Conservation (phyloP, 2,113 vertebrate genomes). For the Lonchura striata region DNA sequence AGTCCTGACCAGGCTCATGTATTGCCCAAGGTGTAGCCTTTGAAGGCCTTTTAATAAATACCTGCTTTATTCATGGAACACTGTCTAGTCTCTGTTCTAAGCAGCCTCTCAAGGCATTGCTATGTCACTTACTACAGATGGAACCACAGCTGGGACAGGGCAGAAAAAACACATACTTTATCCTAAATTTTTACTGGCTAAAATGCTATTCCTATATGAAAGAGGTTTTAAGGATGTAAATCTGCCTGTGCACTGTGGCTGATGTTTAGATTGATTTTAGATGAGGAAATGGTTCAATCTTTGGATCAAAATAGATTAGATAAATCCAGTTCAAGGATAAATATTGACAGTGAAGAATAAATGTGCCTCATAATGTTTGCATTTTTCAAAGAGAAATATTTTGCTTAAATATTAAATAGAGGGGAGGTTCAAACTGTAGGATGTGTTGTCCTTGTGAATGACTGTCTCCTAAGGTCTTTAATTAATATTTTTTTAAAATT, state of each 20-base stretch:
- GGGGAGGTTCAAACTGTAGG: not conserved
- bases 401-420: not conserved
- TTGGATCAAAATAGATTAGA: not conserved
- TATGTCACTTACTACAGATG: not conserved
- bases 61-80: not conserved
- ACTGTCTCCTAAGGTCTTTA: not conserved
- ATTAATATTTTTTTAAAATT: not conserved
- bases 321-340: not conserved
- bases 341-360: not conserved
- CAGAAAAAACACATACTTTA: not conserved
- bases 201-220: not conserved
- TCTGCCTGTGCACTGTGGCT: not conserved
- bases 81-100: not conserved
- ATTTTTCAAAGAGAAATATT: not conserved
- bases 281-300: not conserved
- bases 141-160: not conserved
- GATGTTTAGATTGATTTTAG: not conserved
- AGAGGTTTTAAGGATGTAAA: not conserved
- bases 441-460: not conserved
- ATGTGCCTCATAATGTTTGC: not conserved
- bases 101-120: not conserved
- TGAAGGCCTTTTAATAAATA: not conserved
- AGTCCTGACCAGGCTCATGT: rapidly evolving
- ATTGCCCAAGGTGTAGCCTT: not conserved
- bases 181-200: not conserved